phyloP scores from a whole-genome alignment of 2,113 vertebrate species.

The Perca schrenkii region DNA sequence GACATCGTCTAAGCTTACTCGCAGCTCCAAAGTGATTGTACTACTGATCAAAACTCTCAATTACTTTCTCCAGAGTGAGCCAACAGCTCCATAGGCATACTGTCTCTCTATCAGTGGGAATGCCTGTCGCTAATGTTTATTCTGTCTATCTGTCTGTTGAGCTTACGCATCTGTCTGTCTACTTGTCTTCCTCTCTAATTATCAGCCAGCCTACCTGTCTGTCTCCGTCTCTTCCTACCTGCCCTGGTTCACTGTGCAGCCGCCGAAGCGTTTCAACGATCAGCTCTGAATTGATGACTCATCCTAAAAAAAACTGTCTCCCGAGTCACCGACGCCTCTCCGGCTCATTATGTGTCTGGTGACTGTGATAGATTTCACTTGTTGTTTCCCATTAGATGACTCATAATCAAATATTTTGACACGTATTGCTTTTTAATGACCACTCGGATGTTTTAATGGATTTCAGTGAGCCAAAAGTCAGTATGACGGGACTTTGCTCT shows the following conservation, averaged over 20 bases:
- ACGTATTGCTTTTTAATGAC: constrained; percentile 60
- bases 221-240: not conserved
- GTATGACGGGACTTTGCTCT: not conserved
- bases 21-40: no score
- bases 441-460: constrained; percentile 53
- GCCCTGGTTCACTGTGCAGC: not conserved
- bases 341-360: constrained; percentile 24
- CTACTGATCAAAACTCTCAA: no score
- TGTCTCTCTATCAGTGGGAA: no score
- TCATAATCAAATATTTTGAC: constrained; percentile 52
- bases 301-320: not conserved
- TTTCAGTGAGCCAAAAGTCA: not conserved
- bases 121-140: no score
- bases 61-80: no score
- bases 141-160: not conserved
- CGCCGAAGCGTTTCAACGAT: constrained; percentile 7
- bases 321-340: constrained; percentile 43
- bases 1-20: no score
- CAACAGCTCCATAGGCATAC: no score
- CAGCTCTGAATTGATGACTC: constrained; percentile 35
- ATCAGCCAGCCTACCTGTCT: not conserved
- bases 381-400: constrained; percentile 42
- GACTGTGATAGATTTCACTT: constrained; percentile 42
- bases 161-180: not conserved
- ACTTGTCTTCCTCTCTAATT: no score